Base-by-base conservation (phyloP, 2,888 invertebrate species). In the Tinea trinotella region DNA sequence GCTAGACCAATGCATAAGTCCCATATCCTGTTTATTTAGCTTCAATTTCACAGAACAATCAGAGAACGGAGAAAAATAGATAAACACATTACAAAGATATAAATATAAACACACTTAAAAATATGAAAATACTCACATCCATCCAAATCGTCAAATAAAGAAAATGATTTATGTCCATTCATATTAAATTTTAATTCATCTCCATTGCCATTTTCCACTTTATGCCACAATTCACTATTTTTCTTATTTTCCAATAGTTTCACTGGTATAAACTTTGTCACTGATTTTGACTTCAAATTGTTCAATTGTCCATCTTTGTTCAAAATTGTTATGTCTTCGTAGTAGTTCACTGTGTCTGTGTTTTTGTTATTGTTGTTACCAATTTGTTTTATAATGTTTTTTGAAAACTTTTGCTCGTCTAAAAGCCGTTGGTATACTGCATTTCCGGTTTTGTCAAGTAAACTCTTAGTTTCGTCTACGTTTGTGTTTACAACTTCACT, bases 81-180 rank as follows among this genome's bases (percentile, higher is more conserved):
- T n/a, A n/a, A n/a, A n/a, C n/a, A n/a, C n/a, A n/a, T n/a, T n/a
- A n/a, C n/a, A n/a, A n/a, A n/a, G n/a, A n/a, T n/a, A n/a, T n/a
- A n/a, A n/a, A n/a, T n/a, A n/a, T n/a, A n/a, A n/a, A n/a, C n/a
- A n/a, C n/a, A n/a, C n/a, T n/a, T n/a, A n/a, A n/a, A n/a, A n/a
- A n/a, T n/a, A n/a, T n/a, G n/a, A 50, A 30, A n/a, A 10, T 19
- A 36, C 50, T 49, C 81, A 90, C 92, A 91, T 84, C 92, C 92
- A 71, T 65, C 90, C 91, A 56, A 92, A 68, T 64, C 92, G 65
- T 92, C 91, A 61, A 92, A 91, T 64, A 92, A 92, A 68, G 46
- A 46, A 46, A 90, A 90, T n/a, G 88, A 76, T 56, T 78, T 83
- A 22, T 70, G 68, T 4, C 64, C 66, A 56, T 56, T 62, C 1